These are phyloP conservation scores for Pogonomyrmex californicus DNA, from an alignment of 1,140 invertebrate genomes.

Conservation along the genomic window DNA sequence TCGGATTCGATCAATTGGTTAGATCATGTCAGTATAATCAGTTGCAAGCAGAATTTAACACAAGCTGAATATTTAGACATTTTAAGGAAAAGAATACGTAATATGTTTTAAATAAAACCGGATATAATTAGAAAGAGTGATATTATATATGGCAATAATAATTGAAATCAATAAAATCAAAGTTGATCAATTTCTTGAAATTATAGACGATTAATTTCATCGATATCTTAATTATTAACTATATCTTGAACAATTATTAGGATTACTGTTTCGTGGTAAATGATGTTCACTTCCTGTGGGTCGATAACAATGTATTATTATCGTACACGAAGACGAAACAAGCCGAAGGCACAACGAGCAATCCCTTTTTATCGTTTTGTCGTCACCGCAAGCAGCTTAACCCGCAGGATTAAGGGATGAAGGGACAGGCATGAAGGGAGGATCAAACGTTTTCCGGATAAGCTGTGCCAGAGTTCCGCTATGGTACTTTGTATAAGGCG, in stretches of 20 bases:
- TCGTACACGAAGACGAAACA: constrained; percentile 30
- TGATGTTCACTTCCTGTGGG: not conserved
- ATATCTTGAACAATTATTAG: not conserved
- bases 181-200: not conserved
- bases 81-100: not conserved
- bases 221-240: not conserved
- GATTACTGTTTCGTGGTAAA: not conserved
- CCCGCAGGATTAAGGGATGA: constrained; percentile 73
- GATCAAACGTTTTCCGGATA: constrained; percentile 75
- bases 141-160: not conserved
- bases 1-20: constrained; percentile 44
- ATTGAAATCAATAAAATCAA: not conserved
- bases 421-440: constrained; percentile 62
- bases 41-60: not conserved
- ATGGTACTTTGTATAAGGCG: constrained; percentile 26
- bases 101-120: not conserved
- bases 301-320: constrained; percentile 36
- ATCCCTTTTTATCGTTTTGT: constrained; percentile 73
- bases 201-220: not conserved
- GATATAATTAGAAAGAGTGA: not conserved
- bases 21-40: constrained; percentile 17
- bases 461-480: constrained; percentile 52
- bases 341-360: constrained; percentile 5
- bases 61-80: not conserved
- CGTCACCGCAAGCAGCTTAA: constrained; percentile 73